Evolutionary conservation across 23 tunicate species (phyloP).

Genomic region (Halocynthia roretzi): DNA sequence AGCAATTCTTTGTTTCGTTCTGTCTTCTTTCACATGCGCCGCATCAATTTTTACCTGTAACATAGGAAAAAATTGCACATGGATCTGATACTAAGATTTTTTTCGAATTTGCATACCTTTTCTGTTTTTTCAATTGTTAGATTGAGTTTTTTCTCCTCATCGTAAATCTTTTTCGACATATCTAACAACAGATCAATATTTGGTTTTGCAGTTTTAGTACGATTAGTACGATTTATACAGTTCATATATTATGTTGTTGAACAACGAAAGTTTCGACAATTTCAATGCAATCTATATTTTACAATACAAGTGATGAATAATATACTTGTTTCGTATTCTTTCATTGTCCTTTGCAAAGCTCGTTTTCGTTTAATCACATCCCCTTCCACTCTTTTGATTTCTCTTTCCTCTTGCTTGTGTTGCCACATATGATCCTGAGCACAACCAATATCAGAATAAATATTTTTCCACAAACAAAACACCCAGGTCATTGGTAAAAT

Average conservation of each 20-base stretch:
- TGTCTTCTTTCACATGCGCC: constrained; percentile 61
- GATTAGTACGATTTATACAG: too few species aligned
- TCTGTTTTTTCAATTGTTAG: constrained; percentile 53
- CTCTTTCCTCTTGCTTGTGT: constrained; percentile 92
- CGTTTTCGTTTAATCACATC: constrained; percentile 74
- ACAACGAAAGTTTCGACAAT: too few species aligned
- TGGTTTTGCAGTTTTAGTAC: not conserved
- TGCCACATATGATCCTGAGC: constrained; percentile 90
- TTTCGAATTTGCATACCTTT: constrained; percentile 25
- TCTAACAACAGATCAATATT: not conserved
- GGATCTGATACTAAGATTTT: too few species aligned
- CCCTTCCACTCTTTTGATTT: constrained; percentile 78
- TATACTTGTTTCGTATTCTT: constrained; percentile 53
- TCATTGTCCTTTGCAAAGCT: constrained; percentile 46
- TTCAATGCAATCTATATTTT: too few species aligned
- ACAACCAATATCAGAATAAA: not conserved
- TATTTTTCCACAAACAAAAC: not conserved
- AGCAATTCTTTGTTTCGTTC: constrained; percentile 58
- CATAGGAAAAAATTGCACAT: too few species aligned
- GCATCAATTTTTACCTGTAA: constrained; percentile 35
- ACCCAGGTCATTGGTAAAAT: not conserved
- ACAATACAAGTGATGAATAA: not conserved
- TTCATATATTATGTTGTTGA: too few species aligned
- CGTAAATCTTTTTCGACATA: constrained; percentile 71
- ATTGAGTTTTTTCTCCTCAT: constrained; percentile 73